Conservation (phyloP, 1,140 invertebrate species). For the Heliconius hermathena region DNA sequence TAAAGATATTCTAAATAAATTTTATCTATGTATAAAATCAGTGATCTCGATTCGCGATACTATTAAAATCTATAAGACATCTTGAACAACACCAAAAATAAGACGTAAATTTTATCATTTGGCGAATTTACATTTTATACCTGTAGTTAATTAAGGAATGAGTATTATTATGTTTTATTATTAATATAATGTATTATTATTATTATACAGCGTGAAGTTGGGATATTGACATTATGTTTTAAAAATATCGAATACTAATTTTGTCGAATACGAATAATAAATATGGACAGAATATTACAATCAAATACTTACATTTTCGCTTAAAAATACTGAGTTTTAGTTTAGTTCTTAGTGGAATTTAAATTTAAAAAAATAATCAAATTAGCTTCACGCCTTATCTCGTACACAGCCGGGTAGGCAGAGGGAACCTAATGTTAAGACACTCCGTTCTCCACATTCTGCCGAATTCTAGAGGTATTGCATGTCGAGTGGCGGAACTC, state of each 20-base stretch:
- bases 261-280: neutral
- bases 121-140: neutral
- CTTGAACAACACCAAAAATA: neutral
- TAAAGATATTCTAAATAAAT: slow-evolving; percentile 3
- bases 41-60: slow-evolving; percentile 3
- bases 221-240: neutral
- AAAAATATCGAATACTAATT: neutral
- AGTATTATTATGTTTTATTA: neutral
- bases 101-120: neutral
- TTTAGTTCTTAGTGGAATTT: too few species aligned
- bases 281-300: neutral
- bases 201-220: too few species aligned
- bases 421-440: too few species aligned
- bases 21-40: slow-evolving; percentile 11
- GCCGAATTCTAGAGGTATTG: too few species aligned
- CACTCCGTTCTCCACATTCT: too few species aligned
- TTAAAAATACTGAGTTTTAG: too few species aligned
- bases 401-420: too few species aligned
- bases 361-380: too few species aligned
- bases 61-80: slow-evolving; percentile 9
- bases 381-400: too few species aligned
- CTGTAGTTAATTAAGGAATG: slow-evolving; percentile 6
- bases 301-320: neutral
- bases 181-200: too few species aligned
- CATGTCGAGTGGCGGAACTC: too few species aligned